Evolutionary conservation across 2,888 invertebrate genomes (phyloP).

Genomic region (Sicus ferrugineus): DNA sequence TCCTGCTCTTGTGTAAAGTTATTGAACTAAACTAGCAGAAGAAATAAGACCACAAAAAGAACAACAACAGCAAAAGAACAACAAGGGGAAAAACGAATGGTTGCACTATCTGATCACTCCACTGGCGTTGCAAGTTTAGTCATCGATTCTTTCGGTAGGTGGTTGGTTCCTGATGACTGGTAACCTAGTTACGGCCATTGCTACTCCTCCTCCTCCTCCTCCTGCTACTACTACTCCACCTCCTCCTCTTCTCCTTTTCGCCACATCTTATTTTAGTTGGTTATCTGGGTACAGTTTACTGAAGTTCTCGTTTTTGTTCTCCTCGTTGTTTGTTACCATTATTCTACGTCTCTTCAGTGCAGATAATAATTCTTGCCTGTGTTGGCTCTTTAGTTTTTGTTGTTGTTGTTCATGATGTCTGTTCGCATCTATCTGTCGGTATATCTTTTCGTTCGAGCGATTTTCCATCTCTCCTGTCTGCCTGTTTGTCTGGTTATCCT

Average conservation of each 20-base stretch:
- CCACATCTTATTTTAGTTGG: not conserved
- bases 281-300: too few relatives aligned
- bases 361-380: slow-evolving; percentile 27
- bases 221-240: not conserved
- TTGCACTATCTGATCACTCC: not conserved
- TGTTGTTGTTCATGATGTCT: not conserved
- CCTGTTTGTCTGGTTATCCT: not conserved
- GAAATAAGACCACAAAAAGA: not conserved
- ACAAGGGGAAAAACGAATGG: not conserved
- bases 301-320: not conserved
- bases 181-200: too few relatives aligned
- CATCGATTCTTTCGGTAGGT: not conserved
- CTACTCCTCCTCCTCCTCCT: not conserved
- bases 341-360: slow-evolving; percentile 24
- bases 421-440: not conserved
- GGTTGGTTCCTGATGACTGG: not conserved
- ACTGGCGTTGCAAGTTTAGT: not conserved
- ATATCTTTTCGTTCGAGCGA: too few relatives aligned
- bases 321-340: slow-evolving; percentile 16
- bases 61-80: not conserved
- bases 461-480: too few relatives aligned
- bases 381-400: not conserved
- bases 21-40: not conserved
- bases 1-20: not conserved
- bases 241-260: not conserved